These are phyloP conservation scores for Parotocinclus haroldoi DNA, from an alignment of 2,797 vertebrate genomes.

Conservation along the genomic window DNA sequence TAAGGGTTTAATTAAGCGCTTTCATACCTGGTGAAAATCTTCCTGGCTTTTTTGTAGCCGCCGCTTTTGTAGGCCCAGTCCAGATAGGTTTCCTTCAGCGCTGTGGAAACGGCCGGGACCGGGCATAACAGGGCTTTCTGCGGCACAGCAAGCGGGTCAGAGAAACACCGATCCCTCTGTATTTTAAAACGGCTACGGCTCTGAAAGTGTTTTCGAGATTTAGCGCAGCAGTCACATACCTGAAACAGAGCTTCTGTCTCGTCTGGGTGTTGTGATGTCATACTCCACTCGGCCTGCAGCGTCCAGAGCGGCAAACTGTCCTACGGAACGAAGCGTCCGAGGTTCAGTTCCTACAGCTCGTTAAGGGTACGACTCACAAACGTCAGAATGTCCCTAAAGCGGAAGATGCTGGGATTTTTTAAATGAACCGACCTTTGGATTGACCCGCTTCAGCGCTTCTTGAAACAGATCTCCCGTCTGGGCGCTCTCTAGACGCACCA, in stretches of 20 bases:
- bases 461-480: constrained; percentile 71
- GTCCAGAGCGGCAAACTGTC: constrained; percentile 82
- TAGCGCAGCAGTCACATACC: too few relatives aligned
- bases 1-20: background rate
- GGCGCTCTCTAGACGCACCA: constrained; percentile 67
- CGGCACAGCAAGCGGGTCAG: background rate
- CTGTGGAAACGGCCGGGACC: constrained; percentile 68
- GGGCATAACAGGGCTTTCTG: constrained; percentile 79
- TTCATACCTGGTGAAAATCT: constrained; percentile 79
- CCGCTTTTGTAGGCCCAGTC: constrained; percentile 82
- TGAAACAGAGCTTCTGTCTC: constrained; percentile 82
- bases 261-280: constrained; percentile 62
- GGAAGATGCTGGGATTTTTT: too few relatives aligned
- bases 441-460: constrained; percentile 74
- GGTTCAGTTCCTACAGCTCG: background rate
- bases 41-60: constrained; percentile 85
- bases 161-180: background rate
- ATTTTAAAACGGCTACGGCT: background rate
- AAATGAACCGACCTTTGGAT: constrained; percentile 90
- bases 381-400: too few relatives aligned
- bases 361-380: too few relatives aligned
- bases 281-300: constrained; percentile 85
- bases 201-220: too few relatives aligned
- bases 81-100: constrained; percentile 86
- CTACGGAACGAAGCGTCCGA: constrained; percentile 60